phyloP scores from a whole-genome alignment of 2,113 vertebrate genomes.

The Gnathonemus echidnorhynchus region DNA sequence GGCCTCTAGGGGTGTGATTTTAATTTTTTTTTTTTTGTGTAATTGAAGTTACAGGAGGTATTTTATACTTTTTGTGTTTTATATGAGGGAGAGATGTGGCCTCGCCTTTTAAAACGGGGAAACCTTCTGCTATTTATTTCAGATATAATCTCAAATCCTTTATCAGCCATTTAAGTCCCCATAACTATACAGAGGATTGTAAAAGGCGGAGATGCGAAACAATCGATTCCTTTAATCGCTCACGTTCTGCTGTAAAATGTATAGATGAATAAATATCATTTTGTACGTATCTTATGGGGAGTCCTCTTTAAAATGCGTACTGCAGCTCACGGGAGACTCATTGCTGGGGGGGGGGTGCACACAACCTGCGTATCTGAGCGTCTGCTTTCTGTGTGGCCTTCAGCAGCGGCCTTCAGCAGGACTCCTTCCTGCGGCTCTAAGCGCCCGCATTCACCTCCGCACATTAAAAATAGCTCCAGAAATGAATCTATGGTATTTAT shows the following conservation, averaged over 20 bases:
- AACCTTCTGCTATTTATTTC: background rate
- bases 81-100: background rate
- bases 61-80: background rate
- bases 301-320: constrained; percentile 28
- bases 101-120: background rate
- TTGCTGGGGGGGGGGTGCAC: constrained; percentile 19
- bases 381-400: background rate
- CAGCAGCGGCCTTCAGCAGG: background rate
- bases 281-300: constrained; percentile 40
- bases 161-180: background rate
- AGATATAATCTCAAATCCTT: background rate
- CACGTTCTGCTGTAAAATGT: constrained; percentile 21
- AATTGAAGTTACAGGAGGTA: background rate
- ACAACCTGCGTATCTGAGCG: background rate
- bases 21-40: background rate
- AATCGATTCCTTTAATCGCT: background rate
- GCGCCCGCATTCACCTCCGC: background rate
- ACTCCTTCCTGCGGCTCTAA: background rate
- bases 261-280: constrained; percentile 30
- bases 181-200: background rate
- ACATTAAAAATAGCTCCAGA: background rate
- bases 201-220: background rate
- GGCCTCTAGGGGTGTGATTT: background rate
- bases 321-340: constrained; percentile 16
- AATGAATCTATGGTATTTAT: background rate